Conservation (phyloP, 2,888 invertebrate species). For the Pheosia tremula region DNA sequence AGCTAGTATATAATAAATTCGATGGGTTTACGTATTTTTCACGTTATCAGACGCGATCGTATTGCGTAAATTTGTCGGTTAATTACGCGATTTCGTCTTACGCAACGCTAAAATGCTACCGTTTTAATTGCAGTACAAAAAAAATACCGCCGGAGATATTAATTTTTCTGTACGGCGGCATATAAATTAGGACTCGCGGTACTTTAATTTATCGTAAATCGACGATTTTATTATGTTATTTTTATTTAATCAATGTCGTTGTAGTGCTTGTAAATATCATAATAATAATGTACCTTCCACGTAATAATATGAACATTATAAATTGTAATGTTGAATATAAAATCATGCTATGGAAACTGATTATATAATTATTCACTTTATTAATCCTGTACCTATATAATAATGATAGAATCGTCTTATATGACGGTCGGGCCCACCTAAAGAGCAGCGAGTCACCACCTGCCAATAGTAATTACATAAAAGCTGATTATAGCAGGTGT, state of each 20-base stretch:
- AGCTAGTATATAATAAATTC: no score
- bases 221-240: conserved; percentile 53
- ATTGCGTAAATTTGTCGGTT: conserved; percentile 72
- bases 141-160: conserved; percentile 46
- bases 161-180: conserved; percentile 38
- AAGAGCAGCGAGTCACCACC: no score
- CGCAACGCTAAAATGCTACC: conserved; percentile 64
- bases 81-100: conserved; percentile 59
- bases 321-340: background rate
- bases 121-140: conserved; percentile 68
- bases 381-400: no score
- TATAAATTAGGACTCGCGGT: conserved; percentile 57
- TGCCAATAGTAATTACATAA: no score
- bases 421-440: no score
- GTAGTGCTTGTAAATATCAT: background rate
- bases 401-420: no score
- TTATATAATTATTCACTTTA: no score
- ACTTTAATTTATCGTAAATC: conserved; percentile 60
- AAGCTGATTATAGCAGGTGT: no score
- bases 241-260: background rate
- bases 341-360: background rate
- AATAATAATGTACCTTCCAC: background rate
- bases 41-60: conserved; percentile 61
- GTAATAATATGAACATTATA: no score
- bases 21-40: background rate